Evolutionary conservation across 1,140 invertebrate species (phyloP), one percentile per base, ranked within the genome.

Genomic region (Aphaenogaster ashmeadi): DNA sequence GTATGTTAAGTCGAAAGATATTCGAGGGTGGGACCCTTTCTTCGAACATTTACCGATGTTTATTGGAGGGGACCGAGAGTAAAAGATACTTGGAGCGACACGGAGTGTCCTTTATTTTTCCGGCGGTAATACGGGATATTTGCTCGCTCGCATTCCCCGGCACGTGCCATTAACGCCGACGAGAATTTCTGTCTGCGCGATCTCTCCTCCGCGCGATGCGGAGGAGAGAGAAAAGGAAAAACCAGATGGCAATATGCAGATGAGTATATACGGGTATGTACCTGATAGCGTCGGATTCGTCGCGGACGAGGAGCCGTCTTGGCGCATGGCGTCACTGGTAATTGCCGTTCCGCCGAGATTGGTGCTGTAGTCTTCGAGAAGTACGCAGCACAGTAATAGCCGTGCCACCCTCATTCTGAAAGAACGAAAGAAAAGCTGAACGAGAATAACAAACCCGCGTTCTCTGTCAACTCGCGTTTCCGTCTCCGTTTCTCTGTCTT

Each of bases 331-430:
- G 92, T 94, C 93, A 92, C 92, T 94, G 71, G 91, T 92, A 92
- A 93, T 93, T 91, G 93, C 94, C 66, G 91, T 90, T 86, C 90
- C 89, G 78, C 92, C 92, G 86, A 93, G 90, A 91, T 94, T 93
- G 92, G 89, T 91, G 91, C 92, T 93, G 92, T 94, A 94, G 90
- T 94, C 93, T 93, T 94, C 92, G 92, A 95, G 92, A 93, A 95
- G 93, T 93, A 94, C 90, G 92, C 91, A 95, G 94, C 94, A 95
- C 92, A 95, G 91, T 93, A 95, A 94, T 94, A 95, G 91, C 93
- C 93, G 92, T 95, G 93, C 94, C 94, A 95, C 94, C 93, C 94
- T 94, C 94, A 95, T 95, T 93, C 94, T 95, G 89, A 62, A 93
- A 94, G 89, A 79, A 81, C 69, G 77, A 91, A 91, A 91, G 87